Evolutionary conservation across 2,888 invertebrate species (phyloP), one percentile per base, ranked within the genome.

Genomic region (Melinopterus prodromus): DNA sequence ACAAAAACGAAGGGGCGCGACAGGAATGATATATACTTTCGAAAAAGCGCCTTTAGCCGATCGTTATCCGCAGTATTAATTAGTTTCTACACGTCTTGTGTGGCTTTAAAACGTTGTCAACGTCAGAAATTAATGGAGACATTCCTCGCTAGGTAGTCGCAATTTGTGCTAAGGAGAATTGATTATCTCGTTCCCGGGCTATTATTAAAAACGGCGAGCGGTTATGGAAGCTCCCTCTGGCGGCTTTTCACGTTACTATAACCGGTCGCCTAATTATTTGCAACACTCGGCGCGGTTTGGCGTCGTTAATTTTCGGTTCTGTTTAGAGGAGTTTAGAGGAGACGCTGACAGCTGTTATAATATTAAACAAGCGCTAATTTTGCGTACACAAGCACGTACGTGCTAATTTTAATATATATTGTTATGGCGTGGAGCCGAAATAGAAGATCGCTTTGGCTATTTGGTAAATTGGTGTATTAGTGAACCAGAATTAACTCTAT

Each of bases 41-140:
- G 9, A 75, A 78, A 75, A 71, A 71, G 53, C 38, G 71, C 70
- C 74, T 75, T 53, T 53, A 53, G 9, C 12, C 53, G 53, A 53
- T 53, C 53, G 53, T 53, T 53, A 53, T 53, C 9, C 16, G 12
- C 37, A 78, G 35, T 80, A 82, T 80, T 83, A 83, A 83, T 83
- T 82, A 83, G 83, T 82, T 82, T 79, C 80, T 53, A 53, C 53
- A 53, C 83, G 80, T 82, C 82, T 80, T 82, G 83, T 82, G 83
- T 82, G 82, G 83, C 79, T 82, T 80, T 79, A 78, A 79, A 80
- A 81, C 78, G 80, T 81, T 81, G 82, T 82, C 82, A 82, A 80
- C 82, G 81, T 78, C 79, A 72, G 77, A 79, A 81, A 81, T 80
- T 81, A 82, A 80, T 80, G 78, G 80, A 83, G 70, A 78, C 75